Base-by-base conservation (phyloP, 2,888 invertebrate species). In the Brachycybe producta region DNA sequence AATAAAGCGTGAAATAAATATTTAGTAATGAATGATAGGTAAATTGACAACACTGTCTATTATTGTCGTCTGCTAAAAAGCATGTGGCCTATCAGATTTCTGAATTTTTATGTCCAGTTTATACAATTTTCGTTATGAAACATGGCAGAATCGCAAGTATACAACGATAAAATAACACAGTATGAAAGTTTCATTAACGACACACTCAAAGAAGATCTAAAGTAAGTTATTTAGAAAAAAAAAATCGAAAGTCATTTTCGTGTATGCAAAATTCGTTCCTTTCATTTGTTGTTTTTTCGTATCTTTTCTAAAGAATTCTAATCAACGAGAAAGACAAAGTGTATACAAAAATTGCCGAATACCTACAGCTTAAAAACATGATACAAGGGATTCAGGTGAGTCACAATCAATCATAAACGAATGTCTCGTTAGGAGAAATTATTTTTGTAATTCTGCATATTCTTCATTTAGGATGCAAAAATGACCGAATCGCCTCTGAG, bases 161-260 rank as follows among this genome's bases (percentile, higher is more conserved):
- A n/a, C n/a, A 30, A 30, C 8, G 30, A 64, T 17, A 73, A 73
- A 60, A 63, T 74, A 23, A 62, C 64, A 17, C 65, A 67, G 48
- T 83, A 79, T 62, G 86, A 88, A 66, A 65, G 69, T 5, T 84
- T 81, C 60, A 71, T 88, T n/a, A 85, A 87, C 62, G 79, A 86
- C 55, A 78, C 79, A 0, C 69, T 88, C 0, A 79, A 75, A 73
- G 62, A 62, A 51, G 35, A 52, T 52, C 13, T 49, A 65, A 70
- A 51, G 60, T 78, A 24, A 75, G 34, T 23, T 2, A 2, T 2
- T 13, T 11, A 44, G 79, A 41, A 46, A 24, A 7, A 17, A n/a
- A n/a, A n/a, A 7, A 34, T 35, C 46, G n/a, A 44, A 46, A 35
- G 13, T 32, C 15, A 28, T 24, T 1, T 2, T 43, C 54, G 42